Evolutionary conservation across 92 coral and sea anemone species (phyloP), one percentile per base, ranked within the genome.

Genomic region (Epizoanthus scotinus): DNA sequence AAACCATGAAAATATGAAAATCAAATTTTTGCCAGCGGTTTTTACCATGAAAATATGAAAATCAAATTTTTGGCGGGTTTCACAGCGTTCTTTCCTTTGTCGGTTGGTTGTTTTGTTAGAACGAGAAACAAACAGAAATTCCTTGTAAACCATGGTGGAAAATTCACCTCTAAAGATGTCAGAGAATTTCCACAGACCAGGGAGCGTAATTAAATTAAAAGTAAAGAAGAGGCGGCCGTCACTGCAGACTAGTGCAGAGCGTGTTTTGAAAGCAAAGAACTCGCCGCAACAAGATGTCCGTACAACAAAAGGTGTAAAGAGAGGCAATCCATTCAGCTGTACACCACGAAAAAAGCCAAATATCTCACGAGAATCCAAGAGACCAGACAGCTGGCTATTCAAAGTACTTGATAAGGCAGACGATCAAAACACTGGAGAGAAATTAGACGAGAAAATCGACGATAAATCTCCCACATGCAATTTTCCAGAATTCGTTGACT

Each of bases 321-420:
- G 99, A 70, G 84, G 80, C 52, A 95, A 95, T 74, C 99, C 99
- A 0, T 95, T 95, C 31, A 84, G 92, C 20, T 93, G 98, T 79
- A 89, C 94, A 3, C 89, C 99, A 44, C 71, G 89, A 24, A 91
- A 93, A 79, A 89, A 82, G 81, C 68, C 96, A 40, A 91, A 89
- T 38, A 40, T 91, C 21, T 31, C 84, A 42, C 31, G 77, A 77
- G 68, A 66, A 56, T 47, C 64, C 8, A 70, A 40, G 63, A 74
- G 71, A 53, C 55, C 84, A 28, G 91, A 90, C 17, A 74, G 83
- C 63, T 86, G 62, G 70, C 86, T 95, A 20, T 95, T 95, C 57
- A 85, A 79, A 47, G 94, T 87, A 36, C 88, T 95, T 19, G 93
- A 95, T 57, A 82, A 83, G 10, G 68, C 78, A 49, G 85, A 88